A percentile compares a stretch with the other conserved stretches of the same genome.
Conservation (phyloP, 1,140 invertebrate species). For the Orussus abietinus region DNA sequence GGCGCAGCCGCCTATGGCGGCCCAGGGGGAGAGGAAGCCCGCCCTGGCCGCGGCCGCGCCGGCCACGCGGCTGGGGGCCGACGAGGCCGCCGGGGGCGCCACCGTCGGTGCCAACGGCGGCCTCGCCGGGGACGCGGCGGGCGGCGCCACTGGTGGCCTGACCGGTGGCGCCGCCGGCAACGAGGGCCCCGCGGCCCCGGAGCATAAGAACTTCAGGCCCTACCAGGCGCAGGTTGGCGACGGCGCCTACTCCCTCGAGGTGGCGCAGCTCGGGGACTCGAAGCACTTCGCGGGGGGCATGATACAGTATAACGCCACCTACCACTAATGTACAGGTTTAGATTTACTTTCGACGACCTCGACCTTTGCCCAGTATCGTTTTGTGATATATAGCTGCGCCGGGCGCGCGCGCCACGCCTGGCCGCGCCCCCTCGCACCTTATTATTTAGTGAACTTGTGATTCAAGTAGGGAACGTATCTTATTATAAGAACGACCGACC, state of each 20-base stretch:
- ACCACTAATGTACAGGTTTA: constrained; percentile 42
- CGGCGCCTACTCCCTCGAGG: constrained; percentile 37
- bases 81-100: constrained; percentile 7
- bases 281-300: constrained; percentile 44
- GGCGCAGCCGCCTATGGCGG: constrained; percentile 8
- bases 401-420: no score
- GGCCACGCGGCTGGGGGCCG: constrained; percentile 18
- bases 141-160: background rate
- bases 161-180: constrained; percentile 20
- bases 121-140: background rate
- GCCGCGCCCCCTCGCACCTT: no score
- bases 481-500: constrained; percentile 27
- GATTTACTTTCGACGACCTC: constrained; percentile 8
- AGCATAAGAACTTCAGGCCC: no score
- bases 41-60: no score
- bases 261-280: constrained; percentile 34
- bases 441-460: constrained; percentile 37
- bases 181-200: constrained; percentile 17
- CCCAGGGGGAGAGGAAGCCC: no score
- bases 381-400: constrained; percentile 42
- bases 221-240: constrained; percentile 35
- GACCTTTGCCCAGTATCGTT: constrained; percentile 40
- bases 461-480: constrained; percentile 44
- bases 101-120: constrained; percentile 6
- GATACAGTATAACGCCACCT: constrained; percentile 48